phyloP scores from a whole-genome alignment of 92 coral and sea anemone species.

The Zoanthus solanderi region DNA sequence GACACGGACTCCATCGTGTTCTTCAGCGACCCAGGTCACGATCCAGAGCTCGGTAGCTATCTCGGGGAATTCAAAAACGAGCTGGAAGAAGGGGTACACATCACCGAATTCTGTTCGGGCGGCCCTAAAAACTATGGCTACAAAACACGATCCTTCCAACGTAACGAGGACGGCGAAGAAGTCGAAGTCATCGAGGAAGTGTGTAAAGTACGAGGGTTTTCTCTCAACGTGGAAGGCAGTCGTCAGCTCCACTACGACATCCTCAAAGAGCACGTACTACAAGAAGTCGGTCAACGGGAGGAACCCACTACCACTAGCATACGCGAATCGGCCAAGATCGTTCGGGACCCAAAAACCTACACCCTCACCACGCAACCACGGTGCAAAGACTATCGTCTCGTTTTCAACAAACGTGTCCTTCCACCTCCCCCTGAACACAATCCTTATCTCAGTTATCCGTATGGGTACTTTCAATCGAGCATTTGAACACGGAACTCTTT shows the following conservation, averaged over 20 bases:
- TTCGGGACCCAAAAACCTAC: slow-evolving; percentile 18
- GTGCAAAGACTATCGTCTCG: slow-evolving; percentile 22
- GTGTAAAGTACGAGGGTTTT: neutral
- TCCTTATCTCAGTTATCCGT: slow-evolving; percentile 1
- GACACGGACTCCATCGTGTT: neutral
- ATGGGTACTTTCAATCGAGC: neutral
- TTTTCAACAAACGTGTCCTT: slow-evolving; percentile 32
- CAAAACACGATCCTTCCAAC: too few relatives aligned
- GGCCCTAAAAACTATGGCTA: too few relatives aligned
- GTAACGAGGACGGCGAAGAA: slow-evolving; percentile 12
- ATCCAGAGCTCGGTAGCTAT: too few relatives aligned
- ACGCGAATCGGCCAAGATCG: neutral
- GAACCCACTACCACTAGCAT: neutral
- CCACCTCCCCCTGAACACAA: neutral
- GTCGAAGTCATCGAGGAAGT: neutral
- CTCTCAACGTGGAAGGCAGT: neutral
- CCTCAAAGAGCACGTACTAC: neutral
- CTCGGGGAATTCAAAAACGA: neutral
- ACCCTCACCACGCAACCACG: slow-evolving; percentile 15
- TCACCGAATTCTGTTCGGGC: neutral
- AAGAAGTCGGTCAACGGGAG: neutral
- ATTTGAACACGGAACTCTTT: neutral
- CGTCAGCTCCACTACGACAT: neutral
- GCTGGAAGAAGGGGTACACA: slow-evolving; percentile 16
- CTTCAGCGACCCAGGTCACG: too few relatives aligned